Evolutionary conservation across 92 coral and sea anemone species (phyloP).

Genomic region (Plumapathes pennacea): DNA sequence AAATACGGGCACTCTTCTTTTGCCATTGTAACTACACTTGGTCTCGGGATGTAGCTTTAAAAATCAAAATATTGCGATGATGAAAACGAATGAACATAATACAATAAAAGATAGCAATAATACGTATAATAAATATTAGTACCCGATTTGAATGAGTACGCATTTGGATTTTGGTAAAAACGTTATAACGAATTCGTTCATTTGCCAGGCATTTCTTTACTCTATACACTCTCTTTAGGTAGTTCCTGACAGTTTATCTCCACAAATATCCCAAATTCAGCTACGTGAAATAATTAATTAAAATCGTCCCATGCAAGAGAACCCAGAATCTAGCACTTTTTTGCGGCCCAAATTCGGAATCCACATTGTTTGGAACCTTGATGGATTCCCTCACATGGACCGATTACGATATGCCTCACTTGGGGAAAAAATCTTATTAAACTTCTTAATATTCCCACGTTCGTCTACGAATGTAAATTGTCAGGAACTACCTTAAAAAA

Average conservation of each 20-base stretch:
- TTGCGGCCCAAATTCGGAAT: no score
- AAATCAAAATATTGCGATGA: constrained; percentile 34
- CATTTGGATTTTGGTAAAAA: constrained; percentile 65
- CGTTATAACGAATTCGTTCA: constrained; percentile 59
- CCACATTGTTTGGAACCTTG: no score
- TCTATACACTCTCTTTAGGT: neutral
- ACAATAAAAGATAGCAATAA: constrained; percentile 53
- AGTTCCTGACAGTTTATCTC: constrained; percentile 11
- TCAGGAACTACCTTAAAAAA: constrained; percentile 46
- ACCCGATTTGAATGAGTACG: constrained; percentile 63
- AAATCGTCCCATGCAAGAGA: neutral
- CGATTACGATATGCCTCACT: no score
- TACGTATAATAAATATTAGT: constrained; percentile 82
- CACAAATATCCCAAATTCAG: neutral
- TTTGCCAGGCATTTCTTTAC: constrained; percentile 67
- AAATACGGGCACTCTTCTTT: no score
- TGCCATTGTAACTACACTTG: no score
- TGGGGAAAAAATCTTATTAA: no score
- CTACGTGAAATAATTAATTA: neutral
- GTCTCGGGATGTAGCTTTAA: constrained; percentile 23
- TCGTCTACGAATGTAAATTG: constrained; percentile 6
- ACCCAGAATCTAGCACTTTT: neutral
- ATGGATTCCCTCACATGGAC: no score
- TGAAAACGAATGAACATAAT: constrained; percentile 35
- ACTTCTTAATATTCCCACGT: no score